Conservation (phyloP, 2,113 vertebrate species). For the Heterotilapia buettikoferi region DNA sequence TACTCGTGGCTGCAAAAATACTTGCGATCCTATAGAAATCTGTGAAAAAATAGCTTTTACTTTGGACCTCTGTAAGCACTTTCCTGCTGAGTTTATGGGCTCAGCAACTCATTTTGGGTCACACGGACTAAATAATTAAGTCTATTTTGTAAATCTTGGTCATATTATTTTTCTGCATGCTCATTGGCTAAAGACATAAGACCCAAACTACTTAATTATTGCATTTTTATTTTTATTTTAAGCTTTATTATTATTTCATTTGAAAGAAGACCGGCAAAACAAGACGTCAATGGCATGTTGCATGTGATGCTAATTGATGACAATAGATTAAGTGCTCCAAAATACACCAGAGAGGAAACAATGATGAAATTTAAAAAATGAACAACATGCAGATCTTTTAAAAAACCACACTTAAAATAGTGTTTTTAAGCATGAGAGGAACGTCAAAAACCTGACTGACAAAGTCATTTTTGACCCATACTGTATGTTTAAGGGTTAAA, state of each 20-base stretch:
- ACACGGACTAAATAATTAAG: background rate
- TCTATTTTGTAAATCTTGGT: background rate
- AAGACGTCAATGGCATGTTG: background rate
- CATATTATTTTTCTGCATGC: background rate
- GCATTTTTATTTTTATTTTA: background rate
- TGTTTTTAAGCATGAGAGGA: background rate
- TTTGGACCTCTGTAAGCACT: background rate
- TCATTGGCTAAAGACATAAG: background rate
- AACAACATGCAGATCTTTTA: background rate
- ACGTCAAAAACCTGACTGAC: accelerated
- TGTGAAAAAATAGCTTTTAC: background rate
- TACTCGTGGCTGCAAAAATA: accelerated
- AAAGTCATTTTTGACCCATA: background rate
- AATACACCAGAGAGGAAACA: background rate
- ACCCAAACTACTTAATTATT: background rate
- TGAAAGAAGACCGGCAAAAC: background rate
- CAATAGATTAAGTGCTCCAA: background rate
- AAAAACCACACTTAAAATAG: background rate
- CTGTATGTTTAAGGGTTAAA: background rate
- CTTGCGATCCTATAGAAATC: background rate
- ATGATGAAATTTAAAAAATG: background rate
- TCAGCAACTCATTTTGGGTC: background rate
- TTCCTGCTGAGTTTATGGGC: background rate
- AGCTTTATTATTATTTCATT: background rate
- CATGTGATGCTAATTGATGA: background rate